phyloP scores from a whole-genome alignment of 2,888 invertebrate species.

The Volucella zonaria region DNA sequence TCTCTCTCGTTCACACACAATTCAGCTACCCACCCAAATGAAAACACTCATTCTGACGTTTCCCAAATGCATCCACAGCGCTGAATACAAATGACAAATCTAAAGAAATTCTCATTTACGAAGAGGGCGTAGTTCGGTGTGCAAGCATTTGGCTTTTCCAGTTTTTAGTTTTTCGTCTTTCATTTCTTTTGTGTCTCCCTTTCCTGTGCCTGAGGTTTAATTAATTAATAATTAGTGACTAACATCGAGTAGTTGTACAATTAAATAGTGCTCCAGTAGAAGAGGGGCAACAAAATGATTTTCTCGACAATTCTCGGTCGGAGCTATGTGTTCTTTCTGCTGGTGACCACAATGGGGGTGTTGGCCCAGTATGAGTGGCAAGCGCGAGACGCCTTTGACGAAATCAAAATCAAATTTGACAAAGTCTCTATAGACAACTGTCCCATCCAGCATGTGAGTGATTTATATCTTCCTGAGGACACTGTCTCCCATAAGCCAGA shows the following conservation, averaged over 20 bases:
- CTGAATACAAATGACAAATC: conserved; percentile 62
- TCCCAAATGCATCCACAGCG: conserved; percentile 32
- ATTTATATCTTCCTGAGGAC: conserved; percentile 92
- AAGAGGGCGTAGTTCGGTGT: conserved; percentile 57
- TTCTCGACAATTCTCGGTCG: conserved; percentile 80
- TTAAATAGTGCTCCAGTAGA: neutral
- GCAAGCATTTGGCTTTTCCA: conserved; percentile 4
- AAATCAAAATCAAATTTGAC: conserved; percentile 92
- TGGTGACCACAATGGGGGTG: conserved; percentile 85
- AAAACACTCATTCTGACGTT: conserved; percentile 55
- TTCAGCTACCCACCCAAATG: conserved; percentile 39
- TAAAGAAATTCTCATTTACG: conserved; percentile 46
- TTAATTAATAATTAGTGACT: conserved; percentile 28
- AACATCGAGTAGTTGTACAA: neutral
- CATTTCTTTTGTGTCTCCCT: too few species aligned
- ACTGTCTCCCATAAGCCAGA: conserved; percentile 95
- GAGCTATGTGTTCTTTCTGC: conserved; percentile 80
- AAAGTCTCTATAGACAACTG: conserved; percentile 94
- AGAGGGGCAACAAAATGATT: conserved; percentile 39
- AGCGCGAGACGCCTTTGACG: conserved; percentile 93
- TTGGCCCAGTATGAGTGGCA: conserved; percentile 96
- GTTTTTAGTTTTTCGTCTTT: conserved; percentile 20
- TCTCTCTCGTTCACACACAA: conserved; percentile 12
- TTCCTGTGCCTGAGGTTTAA: neutral
- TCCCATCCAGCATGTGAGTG: conserved; percentile 91